Evolutionary conservation across 2,113 vertebrate species (phyloP).

Genomic region (Rhinoderma darwinii): DNA sequence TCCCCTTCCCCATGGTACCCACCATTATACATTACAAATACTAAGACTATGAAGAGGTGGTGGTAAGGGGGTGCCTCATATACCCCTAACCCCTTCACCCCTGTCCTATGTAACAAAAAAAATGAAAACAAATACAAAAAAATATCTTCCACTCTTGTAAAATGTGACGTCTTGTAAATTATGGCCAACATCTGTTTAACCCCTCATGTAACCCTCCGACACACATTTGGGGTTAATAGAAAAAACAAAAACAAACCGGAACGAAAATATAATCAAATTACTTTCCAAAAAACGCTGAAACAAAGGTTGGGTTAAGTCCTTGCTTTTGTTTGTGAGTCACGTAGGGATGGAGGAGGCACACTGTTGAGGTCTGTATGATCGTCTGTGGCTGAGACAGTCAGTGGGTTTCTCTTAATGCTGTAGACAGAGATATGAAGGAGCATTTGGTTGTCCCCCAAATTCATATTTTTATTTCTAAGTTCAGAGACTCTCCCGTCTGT

Average conservation of each 20-base stretch:
- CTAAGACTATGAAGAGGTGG: slow-evolving; percentile 21
- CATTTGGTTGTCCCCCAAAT: background rate
- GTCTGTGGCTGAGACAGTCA: slow-evolving; percentile 46
- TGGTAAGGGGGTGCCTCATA: slow-evolving; percentile 12
- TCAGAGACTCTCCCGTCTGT: slow-evolving; percentile 36
- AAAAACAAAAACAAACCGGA: background rate
- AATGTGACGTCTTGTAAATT: slow-evolving; percentile 30
- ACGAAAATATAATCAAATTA: background rate
- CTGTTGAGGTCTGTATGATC: slow-evolving; percentile 44
- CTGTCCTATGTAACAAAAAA: slow-evolving; percentile 19
- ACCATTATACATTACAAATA: slow-evolving; percentile 1
- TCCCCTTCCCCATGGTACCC: slow-evolving; percentile 21
- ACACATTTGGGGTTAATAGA: slow-evolving; percentile 15
- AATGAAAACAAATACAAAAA: background rate
- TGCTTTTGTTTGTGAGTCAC: slow-evolving; percentile 21
- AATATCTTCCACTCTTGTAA: slow-evolving; percentile 38
- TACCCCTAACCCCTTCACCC: background rate
- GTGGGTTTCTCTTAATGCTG: slow-evolving; percentile 45
- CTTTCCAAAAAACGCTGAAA: background rate
- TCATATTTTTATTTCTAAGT: slow-evolving; percentile 21
- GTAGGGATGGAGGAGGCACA: slow-evolving; percentile 39
- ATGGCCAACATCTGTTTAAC: slow-evolving; percentile 45
- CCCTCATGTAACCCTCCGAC: slow-evolving; percentile 10
- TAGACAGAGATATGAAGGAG: slow-evolving; percentile 14
- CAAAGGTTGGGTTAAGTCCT: slow-evolving; percentile 16